Evolutionary conservation across 2,113 vertebrate species (phyloP), one percentile per base, ranked within the genome.

Genomic region (Meriones unguiculatus): DNA sequence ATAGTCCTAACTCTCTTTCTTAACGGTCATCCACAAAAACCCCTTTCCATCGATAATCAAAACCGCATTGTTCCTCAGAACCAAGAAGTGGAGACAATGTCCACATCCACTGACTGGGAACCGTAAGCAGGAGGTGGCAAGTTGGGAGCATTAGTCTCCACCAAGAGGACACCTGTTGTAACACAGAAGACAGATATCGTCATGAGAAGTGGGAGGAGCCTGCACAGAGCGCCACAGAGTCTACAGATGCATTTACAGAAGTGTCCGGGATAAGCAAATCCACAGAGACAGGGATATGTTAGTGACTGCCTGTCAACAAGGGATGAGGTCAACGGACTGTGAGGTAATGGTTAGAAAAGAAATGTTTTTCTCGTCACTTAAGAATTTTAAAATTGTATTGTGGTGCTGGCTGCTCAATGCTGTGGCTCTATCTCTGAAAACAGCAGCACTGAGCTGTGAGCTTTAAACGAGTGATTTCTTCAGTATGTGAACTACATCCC

Each of bases 381-480:
- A 59, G 81, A 92, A 64, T n/a, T 24, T 50, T 93, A 76, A 94
- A 90, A 88, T 76, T 65, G 73, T 50, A 78, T 22, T 92, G 14
- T 52, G 41, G 69, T 25, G n/a, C 65, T 73, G 59, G 80, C 4
- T 57, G 65, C 5, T 84, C 18, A 90, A 84, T 12, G 13, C 8
- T 54, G 11, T 46, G 64, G 62, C 52, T 30, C n/a, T 1, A 75
- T 17, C 59, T 17, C 24, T 25, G 59, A 89, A 93, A 62, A 57
- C 1, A 32, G 46, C 30, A 87, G 87, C 11, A 81, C 0, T 52
- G 10, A 76, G 81, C 0, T 84, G 24, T 65, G 76, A 7, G 59
- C 46, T 85, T 82, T 81, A 96, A 78, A 59, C 15, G 50, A 18
- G 38, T 46, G 25, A 69, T 57, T 32, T 73, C 15, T 41, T 73